A percentile compares a stretch with the other conserved stretches of the same genome.
These are phyloP conservation scores for Drosophila sordidapex DNA, from an alignment of 2,888 invertebrate genomes.

Conservation along the genomic window DNA sequence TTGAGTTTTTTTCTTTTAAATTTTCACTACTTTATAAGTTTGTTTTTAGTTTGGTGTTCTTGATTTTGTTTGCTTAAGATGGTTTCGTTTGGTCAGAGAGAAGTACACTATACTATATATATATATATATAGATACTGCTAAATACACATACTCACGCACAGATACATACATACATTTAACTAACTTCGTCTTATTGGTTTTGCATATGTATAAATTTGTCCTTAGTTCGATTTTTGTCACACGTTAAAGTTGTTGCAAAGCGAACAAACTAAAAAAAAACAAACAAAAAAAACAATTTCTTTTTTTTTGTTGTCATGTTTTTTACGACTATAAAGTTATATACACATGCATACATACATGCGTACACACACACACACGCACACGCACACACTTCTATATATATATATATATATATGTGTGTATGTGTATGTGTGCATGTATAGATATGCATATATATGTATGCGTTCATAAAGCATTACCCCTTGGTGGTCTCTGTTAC, in stretches of 20 bases:
- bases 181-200: constrained; percentile 11
- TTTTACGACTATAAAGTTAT: constrained; percentile 25
- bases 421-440: background rate
- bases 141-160: constrained; percentile 3
- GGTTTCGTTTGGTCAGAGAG: constrained; percentile 47
- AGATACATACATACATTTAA: constrained; percentile 5
- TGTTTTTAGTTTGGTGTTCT: background rate
- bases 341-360: constrained; percentile 6
- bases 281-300: constrained; percentile 5
- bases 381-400: background rate
- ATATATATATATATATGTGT: background rate
- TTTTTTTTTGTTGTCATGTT: constrained; percentile 11
- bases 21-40: constrained; percentile 2
- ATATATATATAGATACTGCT: background rate
- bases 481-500: constrained; percentile 85
- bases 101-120: background rate
- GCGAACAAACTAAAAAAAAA: background rate
- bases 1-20: background rate
- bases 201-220: constrained; percentile 28
- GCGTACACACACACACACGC: background rate
- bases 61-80: constrained; percentile 19
- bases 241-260: constrained; percentile 40
- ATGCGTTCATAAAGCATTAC: constrained; percentile 81
- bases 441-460: constrained; percentile 17
- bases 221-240: constrained; percentile 28